Base-by-base conservation (phyloP, 2,797 vertebrate species). In the Petrocephalus sullivani region DNA sequence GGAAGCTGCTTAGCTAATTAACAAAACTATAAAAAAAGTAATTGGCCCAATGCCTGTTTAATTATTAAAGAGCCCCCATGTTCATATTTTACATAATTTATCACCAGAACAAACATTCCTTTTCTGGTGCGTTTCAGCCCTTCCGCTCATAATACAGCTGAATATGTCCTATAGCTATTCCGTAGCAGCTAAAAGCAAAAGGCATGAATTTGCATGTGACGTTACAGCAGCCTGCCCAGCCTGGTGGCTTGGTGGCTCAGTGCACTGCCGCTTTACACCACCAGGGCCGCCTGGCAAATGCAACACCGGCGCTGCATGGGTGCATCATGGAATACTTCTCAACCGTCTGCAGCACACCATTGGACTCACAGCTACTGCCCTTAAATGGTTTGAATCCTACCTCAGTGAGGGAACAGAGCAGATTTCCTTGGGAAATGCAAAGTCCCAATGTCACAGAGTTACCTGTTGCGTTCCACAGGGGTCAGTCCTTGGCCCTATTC, bases 41-140 rank as follows among this genome's bases (percentile, higher is more conserved):
- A 46, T 78, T 37, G 71, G 71, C 37, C 33, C 37, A 46, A 1
- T 46, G 37, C 37, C 83, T 54, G 53, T 57, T 57, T 85, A 85
- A 85, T 58, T 57, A 33, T 37, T 58, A 37, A 54, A 57, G 23
- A 57, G 54, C 53, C 10, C 51, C 23, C 23, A n/a, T 33, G 84
- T 85, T 8, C 84, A 56, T 54, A 57, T 58, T 85, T 85, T 85
- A 85, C 53, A 85, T 57, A 53, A 85, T 58, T 57, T 85, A 85
- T 85, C 23, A 85, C 23, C 23, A 16, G 16, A 41, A 19, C 84
- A 53, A 85, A 33, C 16, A 28, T 57, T 10, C 53, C 23, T 57
- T 14, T 23, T 54, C 49, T 49, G 14, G 71, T 78, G 71, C 0
- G 0, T n/a, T 46, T 46, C 71, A 46, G 41, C 0, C 71, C 37